Base-by-base conservation (phyloP, 2,113 vertebrate species). In the Bufo bufo region DNA sequence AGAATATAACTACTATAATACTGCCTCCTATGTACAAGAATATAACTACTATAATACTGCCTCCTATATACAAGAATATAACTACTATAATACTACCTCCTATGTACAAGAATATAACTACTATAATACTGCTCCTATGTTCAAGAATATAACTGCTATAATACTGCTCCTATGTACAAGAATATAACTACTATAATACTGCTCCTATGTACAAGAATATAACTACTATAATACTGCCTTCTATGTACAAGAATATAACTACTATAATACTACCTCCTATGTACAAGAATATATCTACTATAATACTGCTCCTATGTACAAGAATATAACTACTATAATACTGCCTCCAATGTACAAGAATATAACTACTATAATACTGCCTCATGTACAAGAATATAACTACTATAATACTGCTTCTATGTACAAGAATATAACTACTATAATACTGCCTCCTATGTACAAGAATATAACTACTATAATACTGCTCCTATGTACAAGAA, bases 41-140 rank as follows among this genome's bases (percentile, higher is more conserved):
- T 69, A 69, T 69, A 69, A 69, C 65, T 69, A 69, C 65, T 69
- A 69, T 69, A 69, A 69, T 69, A 69, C 65, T 69, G 65, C 65
- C 33, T 3, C 65, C 65, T 69, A 69, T 69, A 9, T 69, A 69
- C 65, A 69, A 69, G 65, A 69, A 65, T 65, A 65, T n/a, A n/a
- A n/a, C 19, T n/a, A 20, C 63, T 65, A 65, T 65, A 65, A 65
- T 65, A 65, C 63, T 65, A 19, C n/a, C 63, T n/a, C 63, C 63
- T 65, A 65, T n/a, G 20, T 65, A 65, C 63, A 65, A 65, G 63
- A 65, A 33, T 69, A 69, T 69, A 69, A 69, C 65, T 69, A 69
- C 65, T 69, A 69, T 69, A 69, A 69, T 69, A 69, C 65, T 69
- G n/a, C 9, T 7, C 65, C 65, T 69, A 69, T 69, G 10, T 52